phyloP scores from a whole-genome alignment of 2,797 vertebrate genomes.

The Crypturellus tataupa region DNA sequence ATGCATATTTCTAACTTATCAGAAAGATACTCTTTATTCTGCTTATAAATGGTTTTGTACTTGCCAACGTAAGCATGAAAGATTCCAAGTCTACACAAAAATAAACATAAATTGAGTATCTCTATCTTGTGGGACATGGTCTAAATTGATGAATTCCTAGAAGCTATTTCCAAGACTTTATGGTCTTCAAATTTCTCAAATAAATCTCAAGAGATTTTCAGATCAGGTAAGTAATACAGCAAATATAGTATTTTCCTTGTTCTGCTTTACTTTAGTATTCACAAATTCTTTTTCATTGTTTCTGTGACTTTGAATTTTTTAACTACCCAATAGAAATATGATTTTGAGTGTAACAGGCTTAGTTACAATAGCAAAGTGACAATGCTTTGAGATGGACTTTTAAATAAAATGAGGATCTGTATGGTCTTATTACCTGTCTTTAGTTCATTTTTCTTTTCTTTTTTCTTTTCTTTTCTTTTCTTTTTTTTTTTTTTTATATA shows the following conservation, averaged over 20 bases:
- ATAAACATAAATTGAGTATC: not conserved
- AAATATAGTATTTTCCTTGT: not conserved
- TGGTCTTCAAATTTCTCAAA: not conserved
- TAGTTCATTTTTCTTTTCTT: not conserved
- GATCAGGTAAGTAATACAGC: constrained; percentile 24
- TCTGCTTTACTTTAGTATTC: constrained; percentile 19
- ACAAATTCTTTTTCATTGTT: not conserved
- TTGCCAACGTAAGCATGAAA: not conserved
- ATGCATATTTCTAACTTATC: constrained; percentile 11
- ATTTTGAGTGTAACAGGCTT: not conserved
- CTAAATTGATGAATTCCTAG: constrained; percentile 37
- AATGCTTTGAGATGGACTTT: not conserved
- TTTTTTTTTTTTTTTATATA: no score
- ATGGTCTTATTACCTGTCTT: not conserved
- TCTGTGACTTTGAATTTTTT: not conserved
- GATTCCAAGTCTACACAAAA: not conserved
- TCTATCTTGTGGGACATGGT: not conserved
- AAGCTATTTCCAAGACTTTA: not conserved
- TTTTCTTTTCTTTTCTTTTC: not conserved
- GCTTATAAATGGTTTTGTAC: not conserved
- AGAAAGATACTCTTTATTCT: constrained; percentile 20
- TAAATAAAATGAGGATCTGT: not conserved
- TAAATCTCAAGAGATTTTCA: not conserved
- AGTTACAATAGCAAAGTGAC: not conserved
- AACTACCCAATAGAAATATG: not conserved